Evolutionary conservation across 2,797 vertebrate species (phyloP).

Genomic region (Sebastes kiyomatsui): DNA sequence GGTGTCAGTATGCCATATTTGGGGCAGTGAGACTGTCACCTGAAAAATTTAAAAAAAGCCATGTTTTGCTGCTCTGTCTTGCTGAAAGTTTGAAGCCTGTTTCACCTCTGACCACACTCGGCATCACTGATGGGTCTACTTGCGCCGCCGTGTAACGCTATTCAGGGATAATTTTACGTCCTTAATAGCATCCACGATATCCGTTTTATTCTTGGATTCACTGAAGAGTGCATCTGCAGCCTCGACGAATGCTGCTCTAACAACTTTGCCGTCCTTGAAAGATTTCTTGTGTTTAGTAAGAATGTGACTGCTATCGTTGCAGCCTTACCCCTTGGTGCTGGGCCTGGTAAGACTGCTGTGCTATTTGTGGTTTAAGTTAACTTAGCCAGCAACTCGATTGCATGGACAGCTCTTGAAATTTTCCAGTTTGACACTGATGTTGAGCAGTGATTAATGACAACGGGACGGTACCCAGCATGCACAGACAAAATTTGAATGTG

Average conservation of each 20-base stretch:
- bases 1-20: not conserved
- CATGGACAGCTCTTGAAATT: not conserved
- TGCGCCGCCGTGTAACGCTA: not conserved
- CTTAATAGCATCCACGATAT: not conserved
- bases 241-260: fast-evolving
- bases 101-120: not conserved
- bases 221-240: not conserved
- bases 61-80: not conserved
- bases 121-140: not conserved
- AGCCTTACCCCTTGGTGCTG: too few relatives aligned
- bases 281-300: too few relatives aligned
- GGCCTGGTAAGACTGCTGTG: too few relatives aligned
- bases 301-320: too few relatives aligned
- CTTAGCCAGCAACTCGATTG: not conserved
- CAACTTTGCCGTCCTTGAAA: too few relatives aligned
- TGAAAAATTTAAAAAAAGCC: not conserved
- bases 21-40: not conserved
- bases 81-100: not conserved
- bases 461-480: not conserved
- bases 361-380: not conserved
- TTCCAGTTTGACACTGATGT: not conserved
- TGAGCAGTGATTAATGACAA: not conserved
- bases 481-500: not conserved
- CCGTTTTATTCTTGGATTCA: not conserved
- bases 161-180: not conserved